Percentiles rank a stretch among this genome's conserved stretches.
phyloP scores from a whole-genome alignment of 2,797 vertebrate genomes.

The Lutjanus argentimaculatus region DNA sequence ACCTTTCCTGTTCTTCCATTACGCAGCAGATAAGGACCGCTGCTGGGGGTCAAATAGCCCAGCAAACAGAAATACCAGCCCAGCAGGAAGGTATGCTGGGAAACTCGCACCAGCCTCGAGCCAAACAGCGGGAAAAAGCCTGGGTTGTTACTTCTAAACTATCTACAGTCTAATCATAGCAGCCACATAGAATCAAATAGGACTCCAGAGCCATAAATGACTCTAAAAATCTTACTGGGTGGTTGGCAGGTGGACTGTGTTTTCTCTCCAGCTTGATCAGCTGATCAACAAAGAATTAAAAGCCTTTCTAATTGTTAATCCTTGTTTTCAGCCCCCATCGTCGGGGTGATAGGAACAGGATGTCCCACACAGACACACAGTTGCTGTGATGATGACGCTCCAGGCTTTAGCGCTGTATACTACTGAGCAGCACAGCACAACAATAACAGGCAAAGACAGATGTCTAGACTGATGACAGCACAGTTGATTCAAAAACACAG shows the following conservation, averaged over 20 bases:
- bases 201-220: not conserved
- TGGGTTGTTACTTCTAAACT: slow-evolving; percentile 14
- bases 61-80: slow-evolving; percentile 65
- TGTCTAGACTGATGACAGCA: slow-evolving; percentile 67
- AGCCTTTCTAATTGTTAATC: slow-evolving; percentile 50
- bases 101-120: slow-evolving; percentile 49
- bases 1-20: slow-evolving; percentile 48
- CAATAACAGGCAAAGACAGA: slow-evolving; percentile 57
- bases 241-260: not conserved
- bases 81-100: slow-evolving; percentile 58
- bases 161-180: not conserved
- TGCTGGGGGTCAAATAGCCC: slow-evolving; percentile 54
- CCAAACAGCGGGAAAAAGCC: slow-evolving; percentile 31
- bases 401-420: slow-evolving; percentile 50
- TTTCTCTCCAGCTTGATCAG: slow-evolving; percentile 22
- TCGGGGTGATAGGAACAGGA: slow-evolving; percentile 47
- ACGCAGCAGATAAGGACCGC: slow-evolving; percentile 49
- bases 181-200: not conserved
- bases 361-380: slow-evolving; percentile 47
- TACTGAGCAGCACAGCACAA: slow-evolving; percentile 43
- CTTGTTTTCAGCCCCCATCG: slow-evolving; percentile 34
- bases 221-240: not conserved
- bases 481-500: slow-evolving; percentile 54
- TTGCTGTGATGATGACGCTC: slow-evolving; percentile 50
- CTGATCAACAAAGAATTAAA: slow-evolving; percentile 47